Conservation (phyloP, 2,888 invertebrate species). For the Clistopyga incitator region DNA sequence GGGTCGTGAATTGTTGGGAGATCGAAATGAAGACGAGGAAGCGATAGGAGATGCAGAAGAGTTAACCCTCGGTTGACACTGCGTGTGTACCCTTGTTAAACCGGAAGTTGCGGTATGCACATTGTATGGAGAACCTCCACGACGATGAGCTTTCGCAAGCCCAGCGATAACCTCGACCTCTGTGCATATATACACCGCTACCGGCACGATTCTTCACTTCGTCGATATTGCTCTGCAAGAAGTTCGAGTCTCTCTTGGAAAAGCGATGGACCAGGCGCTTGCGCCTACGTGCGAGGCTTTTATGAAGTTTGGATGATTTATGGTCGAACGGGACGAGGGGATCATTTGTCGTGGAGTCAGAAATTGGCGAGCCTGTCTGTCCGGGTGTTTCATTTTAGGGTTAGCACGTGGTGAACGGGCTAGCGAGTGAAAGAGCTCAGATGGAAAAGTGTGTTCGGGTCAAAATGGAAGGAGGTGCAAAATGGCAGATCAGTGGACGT, state of each 20-base stretch:
- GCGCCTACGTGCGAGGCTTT: conserved; percentile 38
- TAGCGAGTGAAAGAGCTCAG: conserved; percentile 20
- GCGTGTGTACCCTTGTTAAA: background rate
- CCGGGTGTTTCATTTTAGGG: conserved; percentile 50
- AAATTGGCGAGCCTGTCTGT: conserved; percentile 43
- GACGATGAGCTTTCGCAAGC: conserved; percentile 20
- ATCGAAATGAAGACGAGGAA: conserved; percentile 7
- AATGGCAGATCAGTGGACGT: background rate
- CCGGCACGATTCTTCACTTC: background rate
- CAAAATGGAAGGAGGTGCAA: background rate
- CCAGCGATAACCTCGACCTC: background rate
- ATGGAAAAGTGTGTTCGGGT: conserved; percentile 30
- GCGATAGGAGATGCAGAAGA: background rate
- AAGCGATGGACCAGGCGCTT: conserved; percentile 10
- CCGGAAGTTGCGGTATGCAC: background rate
- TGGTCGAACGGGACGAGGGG: conserved; percentile 25
- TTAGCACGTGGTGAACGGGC: conserved; percentile 5
- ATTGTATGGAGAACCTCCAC: conserved; percentile 26
- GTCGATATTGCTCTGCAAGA: conserved; percentile 18
- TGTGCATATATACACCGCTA: background rate
- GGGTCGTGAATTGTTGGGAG: conserved; percentile 1
- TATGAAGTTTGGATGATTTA: conserved; percentile 50
- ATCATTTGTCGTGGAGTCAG: conserved; percentile 51
- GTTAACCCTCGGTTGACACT: background rate
- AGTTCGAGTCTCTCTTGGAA: conserved; percentile 31